phyloP scores from a whole-genome alignment of 2,888 invertebrate genomes.

The Cheilosia variabilis region DNA sequence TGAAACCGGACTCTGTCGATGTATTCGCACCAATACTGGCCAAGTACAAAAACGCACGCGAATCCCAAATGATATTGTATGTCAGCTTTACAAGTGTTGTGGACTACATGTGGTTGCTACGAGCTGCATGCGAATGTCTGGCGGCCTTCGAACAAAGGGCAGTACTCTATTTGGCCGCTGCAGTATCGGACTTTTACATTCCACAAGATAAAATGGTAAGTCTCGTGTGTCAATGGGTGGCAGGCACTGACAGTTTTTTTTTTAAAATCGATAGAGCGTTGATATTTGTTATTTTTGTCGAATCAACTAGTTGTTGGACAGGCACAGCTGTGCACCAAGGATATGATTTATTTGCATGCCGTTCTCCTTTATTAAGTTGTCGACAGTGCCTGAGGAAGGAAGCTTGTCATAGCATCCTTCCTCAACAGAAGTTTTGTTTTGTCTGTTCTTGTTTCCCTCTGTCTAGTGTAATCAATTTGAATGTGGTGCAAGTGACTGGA shows the following conservation, averaged over 20 bases:
- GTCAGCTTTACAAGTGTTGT: constrained; percentile 93
- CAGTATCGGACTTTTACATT: constrained; percentile 99
- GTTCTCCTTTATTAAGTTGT: constrained; percentile 32
- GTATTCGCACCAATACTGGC: constrained; percentile 89
- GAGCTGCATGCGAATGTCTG: constrained; percentile 92
- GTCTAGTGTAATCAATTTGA: constrained; percentile 3
- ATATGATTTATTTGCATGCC: constrained; percentile 55
- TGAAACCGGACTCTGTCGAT: constrained; percentile 89
- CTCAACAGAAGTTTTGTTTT: neutral
- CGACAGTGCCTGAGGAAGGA: constrained; percentile 14
- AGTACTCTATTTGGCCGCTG: constrained; percentile 97
- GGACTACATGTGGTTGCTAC: constrained; percentile 96
- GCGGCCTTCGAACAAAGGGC: constrained; percentile 88
- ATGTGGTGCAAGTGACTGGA: neutral
- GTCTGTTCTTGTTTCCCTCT: neutral
- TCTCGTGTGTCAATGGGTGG: constrained; percentile 21
- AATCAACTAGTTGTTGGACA: constrained; percentile 3
- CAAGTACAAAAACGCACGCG: constrained; percentile 92
- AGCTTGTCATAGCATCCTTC: neutral
- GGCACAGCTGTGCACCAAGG: neutral
- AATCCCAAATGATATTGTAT: constrained; percentile 89
- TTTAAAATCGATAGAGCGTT: neutral
- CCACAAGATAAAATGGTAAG: constrained; percentile 95
- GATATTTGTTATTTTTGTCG: neutral
- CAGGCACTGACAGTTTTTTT: too few species aligned